phyloP scores from a whole-genome alignment of 2,113 vertebrate species.

The Menura novaehollandiae region DNA sequence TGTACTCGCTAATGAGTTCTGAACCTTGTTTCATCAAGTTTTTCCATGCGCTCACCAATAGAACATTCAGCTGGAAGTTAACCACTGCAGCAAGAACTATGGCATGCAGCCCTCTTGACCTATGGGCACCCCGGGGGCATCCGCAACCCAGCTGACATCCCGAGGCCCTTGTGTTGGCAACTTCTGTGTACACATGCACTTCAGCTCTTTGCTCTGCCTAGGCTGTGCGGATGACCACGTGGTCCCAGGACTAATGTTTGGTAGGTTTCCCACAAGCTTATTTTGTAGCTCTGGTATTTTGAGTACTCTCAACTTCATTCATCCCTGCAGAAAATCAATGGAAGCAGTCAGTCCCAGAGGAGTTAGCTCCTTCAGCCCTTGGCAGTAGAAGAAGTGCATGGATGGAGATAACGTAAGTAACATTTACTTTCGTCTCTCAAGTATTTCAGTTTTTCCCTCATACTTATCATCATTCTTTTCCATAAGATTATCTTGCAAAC shows the following conservation, averaged over 20 bases:
- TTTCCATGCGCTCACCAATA: background rate
- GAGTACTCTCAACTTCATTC: background rate
- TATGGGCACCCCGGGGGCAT: background rate
- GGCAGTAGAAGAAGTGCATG: background rate
- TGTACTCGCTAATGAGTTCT: background rate
- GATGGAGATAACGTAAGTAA: background rate
- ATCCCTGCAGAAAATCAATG: background rate
- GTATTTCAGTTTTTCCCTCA: background rate
- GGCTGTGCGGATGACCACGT: background rate
- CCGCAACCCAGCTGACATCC: background rate
- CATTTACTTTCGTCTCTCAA: background rate
- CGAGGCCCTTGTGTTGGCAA: background rate
- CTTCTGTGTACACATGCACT: background rate
- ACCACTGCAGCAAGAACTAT: rapidly evolving
- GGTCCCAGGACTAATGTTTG: background rate
- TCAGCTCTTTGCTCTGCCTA: background rate
- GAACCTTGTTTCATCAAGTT: background rate
- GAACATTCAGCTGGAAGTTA: background rate
- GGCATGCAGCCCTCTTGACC: background rate
- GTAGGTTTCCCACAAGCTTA: background rate
- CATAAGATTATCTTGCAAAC: background rate
- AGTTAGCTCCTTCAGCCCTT: background rate
- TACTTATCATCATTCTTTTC: background rate
- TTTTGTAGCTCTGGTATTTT: background rate
- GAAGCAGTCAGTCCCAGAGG: background rate